Conservation (phyloP, 2,797 vertebrate species). For the Kryptolebias ocellatus region DNA sequence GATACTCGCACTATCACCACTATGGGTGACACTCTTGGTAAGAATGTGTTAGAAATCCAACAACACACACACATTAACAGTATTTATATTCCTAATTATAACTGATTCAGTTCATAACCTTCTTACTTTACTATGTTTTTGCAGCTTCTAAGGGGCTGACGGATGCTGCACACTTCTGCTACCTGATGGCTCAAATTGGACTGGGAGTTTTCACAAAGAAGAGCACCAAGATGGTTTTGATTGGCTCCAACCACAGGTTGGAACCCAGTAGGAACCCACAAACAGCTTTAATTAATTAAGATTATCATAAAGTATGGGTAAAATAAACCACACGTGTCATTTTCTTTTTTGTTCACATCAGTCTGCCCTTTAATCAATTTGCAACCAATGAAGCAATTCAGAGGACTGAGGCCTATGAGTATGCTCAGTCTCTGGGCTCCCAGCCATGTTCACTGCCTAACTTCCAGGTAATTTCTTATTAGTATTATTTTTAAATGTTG, state of each 20-base stretch:
- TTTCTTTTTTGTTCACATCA: constrained; percentile 53
- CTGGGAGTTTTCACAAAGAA: constrained; percentile 95
- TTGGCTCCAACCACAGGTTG: constrained; percentile 96
- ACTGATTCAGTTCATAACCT: not conserved
- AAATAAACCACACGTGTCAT: not conserved
- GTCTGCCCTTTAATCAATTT: constrained; percentile 90
- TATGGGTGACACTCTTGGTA: constrained; percentile 98
- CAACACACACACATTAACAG: not conserved
- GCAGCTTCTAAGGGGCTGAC: constrained; percentile 92
- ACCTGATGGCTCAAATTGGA: constrained; percentile 95
- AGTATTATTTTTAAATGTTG: constrained; percentile 6
- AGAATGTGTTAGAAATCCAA: constrained; percentile 15
- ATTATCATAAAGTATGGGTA: not conserved
- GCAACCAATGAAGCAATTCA: constrained; percentile 95
- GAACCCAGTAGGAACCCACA: constrained; percentile 19
- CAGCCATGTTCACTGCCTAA: constrained; percentile 88
- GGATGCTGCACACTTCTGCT: constrained; percentile 97
- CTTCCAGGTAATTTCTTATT: constrained; percentile 86
- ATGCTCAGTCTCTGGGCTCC: constrained; percentile 91
- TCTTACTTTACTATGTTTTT: constrained; percentile 15
- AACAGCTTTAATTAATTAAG: not conserved
- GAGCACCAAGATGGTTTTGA: constrained; percentile 92
- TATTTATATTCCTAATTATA: not conserved
- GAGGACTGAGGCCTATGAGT: constrained; percentile 96
- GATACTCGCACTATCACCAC: constrained; percentile 92